Evolutionary conservation across 1,140 invertebrate species (phyloP), one percentile per base, ranked within the genome.

Genomic region (Cyclina sinensis): DNA sequence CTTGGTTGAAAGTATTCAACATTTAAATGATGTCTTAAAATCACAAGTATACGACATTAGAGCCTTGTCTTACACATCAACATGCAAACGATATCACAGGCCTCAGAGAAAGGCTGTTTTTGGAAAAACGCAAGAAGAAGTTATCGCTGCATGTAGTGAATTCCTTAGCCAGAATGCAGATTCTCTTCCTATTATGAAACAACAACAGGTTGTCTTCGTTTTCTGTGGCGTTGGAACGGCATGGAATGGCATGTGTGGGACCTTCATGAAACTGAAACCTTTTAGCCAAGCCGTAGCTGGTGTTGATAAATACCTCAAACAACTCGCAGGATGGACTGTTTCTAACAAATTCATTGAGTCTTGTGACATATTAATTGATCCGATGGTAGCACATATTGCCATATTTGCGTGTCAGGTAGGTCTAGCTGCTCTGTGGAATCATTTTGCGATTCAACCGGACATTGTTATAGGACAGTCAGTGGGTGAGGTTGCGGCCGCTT

Each of bases 401-500:
- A 86, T 89, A 30, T 90, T 91, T 79, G 85, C 91, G 16, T 90
- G 76, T 83, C 91, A 92, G 65, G 88, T 92, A 0, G 82, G 79
- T 16, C 78, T 90, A 0, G 43, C 73, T 9, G 68, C 27, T n/a
- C n/a, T 91, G n/a, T 92, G 85, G 85, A 85, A 83, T 43, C 54
- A 80, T 48, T 78, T 46, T 27, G 88, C 90, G 16, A 79, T 91
- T 3, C 27, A 62, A 9, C 85, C 90, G 16, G 43, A 73, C 70
- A 32, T 54, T 14, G 76, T 92, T 27, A 43, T 27, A n/a, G n/a
- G n/a, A n/a, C n/a, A n/a, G n/a, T n/a, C n/a, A n/a, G n/a, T n/a
- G n/a, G n/a, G n/a, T n/a, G n/a, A n/a, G n/a, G n/a, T n/a, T n/a
- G n/a, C n/a, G n/a, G n/a, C n/a, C n/a, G n/a, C n/a, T n/a, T n/a